These are phyloP conservation scores for Phengaris alcon DNA, from an alignment of 2,888 invertebrate species.

Conservation along the genomic window DNA sequence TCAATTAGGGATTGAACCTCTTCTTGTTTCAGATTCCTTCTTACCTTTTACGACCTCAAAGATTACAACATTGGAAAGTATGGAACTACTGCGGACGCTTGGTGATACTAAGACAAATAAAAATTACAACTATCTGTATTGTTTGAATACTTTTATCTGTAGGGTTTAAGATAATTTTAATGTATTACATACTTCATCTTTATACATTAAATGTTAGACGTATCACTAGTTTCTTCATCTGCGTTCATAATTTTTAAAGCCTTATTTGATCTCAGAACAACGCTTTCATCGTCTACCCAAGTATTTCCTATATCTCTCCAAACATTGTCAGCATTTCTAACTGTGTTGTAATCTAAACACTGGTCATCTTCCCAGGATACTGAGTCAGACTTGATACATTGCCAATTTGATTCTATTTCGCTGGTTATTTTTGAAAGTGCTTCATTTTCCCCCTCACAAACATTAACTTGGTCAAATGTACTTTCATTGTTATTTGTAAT, in stretches of 20 bases:
- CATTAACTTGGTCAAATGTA: slow-evolving; percentile 29
- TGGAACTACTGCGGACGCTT: slow-evolving; percentile 41
- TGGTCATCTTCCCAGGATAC: slow-evolving; percentile 48
- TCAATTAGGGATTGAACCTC: neutral
- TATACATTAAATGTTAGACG: neutral
- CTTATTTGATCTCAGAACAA: slow-evolving; percentile 39
- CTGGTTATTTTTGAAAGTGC: slow-evolving; percentile 32
- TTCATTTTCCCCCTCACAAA: slow-evolving; percentile 30
- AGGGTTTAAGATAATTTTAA: neutral
- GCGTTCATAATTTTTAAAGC: neutral
- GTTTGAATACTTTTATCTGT: neutral
- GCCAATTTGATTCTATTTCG: slow-evolving; percentile 34
- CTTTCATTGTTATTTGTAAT: neutral
- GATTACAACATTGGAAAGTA: slow-evolving; percentile 46
- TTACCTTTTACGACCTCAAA: slow-evolving; percentile 56
- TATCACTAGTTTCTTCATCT: slow-evolving; percentile 2
- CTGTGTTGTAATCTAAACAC: slow-evolving; percentile 35
- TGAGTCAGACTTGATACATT: slow-evolving; percentile 40
- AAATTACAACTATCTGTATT: neutral
- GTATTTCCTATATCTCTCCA: slow-evolving; percentile 46
- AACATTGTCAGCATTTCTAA: slow-evolving; percentile 38
- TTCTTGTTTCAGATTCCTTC: slow-evolving; percentile 55
- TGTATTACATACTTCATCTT: neutral
- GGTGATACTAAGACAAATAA: neutral
- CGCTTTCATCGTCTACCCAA: slow-evolving; percentile 51